Evolutionary conservation across 37 sponge, comb jelly and placozoan species (phyloP).

Genomic region (Geodia barretti): DNA sequence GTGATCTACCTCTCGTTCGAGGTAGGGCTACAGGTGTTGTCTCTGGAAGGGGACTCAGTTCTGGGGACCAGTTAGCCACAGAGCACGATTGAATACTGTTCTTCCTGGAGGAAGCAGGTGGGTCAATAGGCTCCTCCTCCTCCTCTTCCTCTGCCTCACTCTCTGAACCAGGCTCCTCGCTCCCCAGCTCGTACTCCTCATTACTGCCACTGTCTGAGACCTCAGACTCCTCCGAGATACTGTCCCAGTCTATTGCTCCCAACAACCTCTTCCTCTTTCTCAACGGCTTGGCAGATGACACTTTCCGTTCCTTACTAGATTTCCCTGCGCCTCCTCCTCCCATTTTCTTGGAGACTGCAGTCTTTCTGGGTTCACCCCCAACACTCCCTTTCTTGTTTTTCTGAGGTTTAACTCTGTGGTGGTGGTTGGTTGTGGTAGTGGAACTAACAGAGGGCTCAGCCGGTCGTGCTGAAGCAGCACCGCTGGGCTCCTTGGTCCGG

Average conservation of each 20-base stretch:
- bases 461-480: background rate
- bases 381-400: background rate
- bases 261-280: background rate
- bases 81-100: no score
- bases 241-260: no score
- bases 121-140: background rate
- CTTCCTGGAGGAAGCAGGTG: background rate
- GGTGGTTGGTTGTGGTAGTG: background rate
- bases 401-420: background rate
- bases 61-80: constrained; percentile 3
- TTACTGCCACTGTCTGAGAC: background rate
- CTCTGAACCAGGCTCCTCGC: background rate
- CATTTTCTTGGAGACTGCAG: background rate
- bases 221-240: constrained; percentile 2
- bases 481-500: background rate
- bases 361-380: no score
- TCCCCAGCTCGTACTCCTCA: background rate
- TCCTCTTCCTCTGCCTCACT: constrained; percentile 12
- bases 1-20: background rate
- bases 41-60: constrained; percentile 5
- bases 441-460: background rate
- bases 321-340: no score
- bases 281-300: no score
- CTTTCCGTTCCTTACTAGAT: no score
- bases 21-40: background rate